A percentile compares a stretch with the other conserved stretches of the same genome.
Evolutionary conservation across 2,797 vertebrate species (phyloP).

Genomic region (Catostomus latipinnis): DNA sequence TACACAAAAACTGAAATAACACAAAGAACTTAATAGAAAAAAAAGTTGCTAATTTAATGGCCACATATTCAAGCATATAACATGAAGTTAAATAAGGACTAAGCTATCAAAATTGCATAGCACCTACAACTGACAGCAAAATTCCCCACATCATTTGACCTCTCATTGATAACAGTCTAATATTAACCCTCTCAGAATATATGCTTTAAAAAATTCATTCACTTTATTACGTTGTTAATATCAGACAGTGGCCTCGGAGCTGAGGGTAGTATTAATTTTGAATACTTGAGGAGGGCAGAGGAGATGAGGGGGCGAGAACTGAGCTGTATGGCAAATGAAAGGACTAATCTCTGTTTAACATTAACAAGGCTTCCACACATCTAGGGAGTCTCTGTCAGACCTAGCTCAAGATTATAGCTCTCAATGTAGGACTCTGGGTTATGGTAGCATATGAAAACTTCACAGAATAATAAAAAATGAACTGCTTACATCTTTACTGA

Average conservation of each 20-base stretch:
- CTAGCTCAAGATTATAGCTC: conserved; percentile 24
- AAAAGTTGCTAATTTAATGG: not conserved
- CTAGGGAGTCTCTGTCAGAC: conserved; percentile 10
- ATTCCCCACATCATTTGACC: conserved; percentile 68
- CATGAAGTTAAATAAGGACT: conserved; percentile 33
- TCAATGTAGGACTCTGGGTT: conserved; percentile 18
- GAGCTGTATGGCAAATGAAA: conserved; percentile 51
- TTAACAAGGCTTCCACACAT: conserved; percentile 43
- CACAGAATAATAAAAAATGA: conserved; percentile 23
- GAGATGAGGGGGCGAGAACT: conserved; percentile 45
- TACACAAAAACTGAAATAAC: not conserved
- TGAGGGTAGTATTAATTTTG: conserved; percentile 75
- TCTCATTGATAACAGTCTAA: conserved; percentile 68
- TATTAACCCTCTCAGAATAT: conserved; percentile 75
- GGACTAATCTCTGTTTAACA: conserved; percentile 56
- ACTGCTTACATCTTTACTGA: not conserved
- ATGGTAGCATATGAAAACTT: conserved; percentile 19
- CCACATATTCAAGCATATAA: conserved; percentile 14
- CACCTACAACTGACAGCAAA: conserved; percentile 42
- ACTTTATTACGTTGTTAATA: conserved; percentile 81
- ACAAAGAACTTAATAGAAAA: not conserved
- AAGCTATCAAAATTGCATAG: conserved; percentile 24
- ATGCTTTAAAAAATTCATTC: conserved; percentile 81
- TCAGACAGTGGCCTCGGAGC: conserved; percentile 68
- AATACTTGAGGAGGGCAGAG: conserved; percentile 70